A percentile compares a stretch with the other conserved stretches of the same genome.
Conservation (phyloP, 2,113 vertebrate species). For the Corapipo altera region DNA sequence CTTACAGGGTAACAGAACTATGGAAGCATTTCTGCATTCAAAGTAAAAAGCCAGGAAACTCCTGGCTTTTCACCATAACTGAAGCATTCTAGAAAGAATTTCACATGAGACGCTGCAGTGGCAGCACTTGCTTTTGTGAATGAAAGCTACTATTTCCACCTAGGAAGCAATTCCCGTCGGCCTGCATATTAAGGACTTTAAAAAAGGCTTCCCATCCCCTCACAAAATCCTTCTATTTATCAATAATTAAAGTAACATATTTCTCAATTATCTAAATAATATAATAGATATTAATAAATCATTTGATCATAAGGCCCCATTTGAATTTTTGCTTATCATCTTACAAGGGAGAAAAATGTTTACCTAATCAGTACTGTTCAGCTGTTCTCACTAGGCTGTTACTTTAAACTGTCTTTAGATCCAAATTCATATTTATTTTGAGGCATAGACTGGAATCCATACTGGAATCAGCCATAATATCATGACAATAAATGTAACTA, state of each 20-base stretch:
- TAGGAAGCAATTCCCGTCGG: neutral
- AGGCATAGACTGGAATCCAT: neutral
- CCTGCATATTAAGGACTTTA: neutral
- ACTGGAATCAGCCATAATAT: neutral
- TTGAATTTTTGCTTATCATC: slow-evolving; percentile 56
- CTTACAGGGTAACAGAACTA: neutral
- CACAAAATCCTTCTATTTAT: slow-evolving; percentile 9
- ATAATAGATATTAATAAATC: slow-evolving; percentile 62
- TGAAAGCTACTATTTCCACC: neutral
- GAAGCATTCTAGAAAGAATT: neutral
- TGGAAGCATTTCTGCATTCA: neutral
- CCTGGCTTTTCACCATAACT: neutral
- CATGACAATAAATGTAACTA: neutral
- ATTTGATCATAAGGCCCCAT: slow-evolving; percentile 40
- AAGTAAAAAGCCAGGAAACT: neutral
- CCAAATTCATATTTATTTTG: neutral
- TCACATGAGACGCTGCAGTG: neutral
- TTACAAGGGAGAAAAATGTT: slow-evolving; percentile 42
- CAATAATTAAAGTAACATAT: slow-evolving; percentile 47
- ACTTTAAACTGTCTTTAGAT: neutral
- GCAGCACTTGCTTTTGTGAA: neutral
- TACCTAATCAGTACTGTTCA: neutral
- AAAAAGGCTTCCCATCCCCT: neutral
- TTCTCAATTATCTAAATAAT: slow-evolving; percentile 65
- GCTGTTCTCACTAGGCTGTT: neutral